A percentile compares a stretch with the other conserved stretches of the same genome.
phyloP scores from a whole-genome alignment of 1,140 invertebrate species.

The Drosophila suzukii region DNA sequence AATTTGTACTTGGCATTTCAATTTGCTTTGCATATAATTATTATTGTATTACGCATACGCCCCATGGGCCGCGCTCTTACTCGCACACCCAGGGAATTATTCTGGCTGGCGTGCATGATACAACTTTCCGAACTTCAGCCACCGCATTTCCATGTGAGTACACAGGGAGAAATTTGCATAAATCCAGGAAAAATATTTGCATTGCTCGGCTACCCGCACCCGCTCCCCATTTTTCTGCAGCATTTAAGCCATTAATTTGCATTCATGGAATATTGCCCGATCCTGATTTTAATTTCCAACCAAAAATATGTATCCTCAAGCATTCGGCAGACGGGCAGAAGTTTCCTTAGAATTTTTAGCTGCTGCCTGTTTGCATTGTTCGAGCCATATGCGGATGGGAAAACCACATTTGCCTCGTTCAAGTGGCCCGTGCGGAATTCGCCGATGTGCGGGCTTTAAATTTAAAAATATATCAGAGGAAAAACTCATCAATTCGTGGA shows the following conservation, averaged over 20 bases:
- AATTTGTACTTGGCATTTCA: conserved; percentile 53
- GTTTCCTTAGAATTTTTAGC: conserved; percentile 16
- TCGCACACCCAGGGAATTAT: conserved; percentile 30
- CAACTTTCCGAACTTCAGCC: conserved; percentile 32
- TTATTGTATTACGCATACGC: conserved; percentile 53
- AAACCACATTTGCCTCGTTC: neutral
- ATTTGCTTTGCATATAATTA: conserved; percentile 61
- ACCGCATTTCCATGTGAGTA: conserved; percentile 39
- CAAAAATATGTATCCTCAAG: conserved; percentile 12
- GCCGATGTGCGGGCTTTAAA: conserved; percentile 7
- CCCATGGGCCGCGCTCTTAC: conserved; percentile 2
- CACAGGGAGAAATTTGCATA: conserved; percentile 67
- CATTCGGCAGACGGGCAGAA: neutral
- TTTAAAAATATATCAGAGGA: conserved; percentile 15
- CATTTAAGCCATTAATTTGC: conserved; percentile 54
- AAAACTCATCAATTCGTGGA: conserved; percentile 21
- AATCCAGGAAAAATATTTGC: conserved; percentile 72
- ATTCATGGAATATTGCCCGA: conserved; percentile 44
- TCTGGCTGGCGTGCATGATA: conserved; percentile 33
- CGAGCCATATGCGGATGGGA: conserved; percentile 17
- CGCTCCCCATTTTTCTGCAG: conserved; percentile 17
- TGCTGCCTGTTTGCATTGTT: conserved; percentile 20
- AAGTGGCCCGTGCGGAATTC: neutral
- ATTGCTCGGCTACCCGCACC: conserved; percentile 15
- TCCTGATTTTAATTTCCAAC: conserved; percentile 33